These are phyloP conservation scores for Coregonus sp. DNA, from an alignment of 2,797 vertebrate genomes.

Conservation along the genomic window DNA sequence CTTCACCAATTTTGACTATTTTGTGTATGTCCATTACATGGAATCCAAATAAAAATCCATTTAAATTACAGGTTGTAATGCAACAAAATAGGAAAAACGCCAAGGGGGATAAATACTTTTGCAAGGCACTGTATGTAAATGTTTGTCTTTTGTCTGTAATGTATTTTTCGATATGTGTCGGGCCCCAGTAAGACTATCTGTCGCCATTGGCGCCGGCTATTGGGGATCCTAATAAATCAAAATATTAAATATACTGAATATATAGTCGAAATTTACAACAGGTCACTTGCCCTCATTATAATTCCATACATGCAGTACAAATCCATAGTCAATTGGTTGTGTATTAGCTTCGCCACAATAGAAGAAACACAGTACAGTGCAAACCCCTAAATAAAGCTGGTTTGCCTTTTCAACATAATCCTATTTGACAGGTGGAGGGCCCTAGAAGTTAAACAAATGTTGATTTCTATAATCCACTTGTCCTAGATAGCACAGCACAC, in stretches of 20 bases:
- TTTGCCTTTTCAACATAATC: slow-evolving; percentile 25
- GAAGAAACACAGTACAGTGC: neutral
- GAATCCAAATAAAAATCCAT: too few relatives aligned
- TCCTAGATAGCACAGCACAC: slow-evolving; percentile 30
- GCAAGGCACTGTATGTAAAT: too few relatives aligned
- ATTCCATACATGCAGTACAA: neutral
- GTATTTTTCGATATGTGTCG: too few relatives aligned
- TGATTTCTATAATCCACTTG: slow-evolving; percentile 45
- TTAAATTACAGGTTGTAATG: too few relatives aligned
- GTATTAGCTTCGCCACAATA: neutral
- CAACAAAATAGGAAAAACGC: too few relatives aligned
- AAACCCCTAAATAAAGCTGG: neutral
- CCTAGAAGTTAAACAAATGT: slow-evolving; percentile 30
- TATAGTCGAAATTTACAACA: neutral
- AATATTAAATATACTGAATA: neutral
- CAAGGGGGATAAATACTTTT: too few relatives aligned
- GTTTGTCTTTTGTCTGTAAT: too few relatives aligned
- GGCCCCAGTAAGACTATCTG: too few relatives aligned
- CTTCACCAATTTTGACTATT: too few relatives aligned
- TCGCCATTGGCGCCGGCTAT: too few relatives aligned
- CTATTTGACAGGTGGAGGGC: slow-evolving; percentile 30
- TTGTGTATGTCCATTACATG: too few relatives aligned
- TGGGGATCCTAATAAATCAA: too few relatives aligned
- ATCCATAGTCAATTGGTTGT: neutral
- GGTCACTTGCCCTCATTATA: neutral